Conservation (phyloP, 2,888 invertebrate genomes). For the Plebejus anna region DNA sequence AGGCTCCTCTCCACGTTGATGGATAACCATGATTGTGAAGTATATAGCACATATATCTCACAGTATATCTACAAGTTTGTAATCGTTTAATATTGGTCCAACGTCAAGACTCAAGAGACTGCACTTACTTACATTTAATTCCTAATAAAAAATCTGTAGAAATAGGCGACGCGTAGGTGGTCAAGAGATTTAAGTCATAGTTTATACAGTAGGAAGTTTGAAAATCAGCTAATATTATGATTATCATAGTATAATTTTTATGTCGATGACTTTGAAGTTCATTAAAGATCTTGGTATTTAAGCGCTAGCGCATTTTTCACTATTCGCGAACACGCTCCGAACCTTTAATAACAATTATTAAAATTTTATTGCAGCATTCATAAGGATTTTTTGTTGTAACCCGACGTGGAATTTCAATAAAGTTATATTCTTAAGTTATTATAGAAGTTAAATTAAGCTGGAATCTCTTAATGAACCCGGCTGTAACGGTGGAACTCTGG, state of each 20-base stretch:
- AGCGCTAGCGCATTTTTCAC: neutral
- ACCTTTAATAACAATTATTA: neutral
- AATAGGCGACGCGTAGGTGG: too few species aligned
- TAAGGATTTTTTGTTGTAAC: neutral
- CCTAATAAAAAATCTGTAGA: too few species aligned
- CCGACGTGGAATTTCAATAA: constrained; percentile 10
- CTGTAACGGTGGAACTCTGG: constrained; percentile 2
- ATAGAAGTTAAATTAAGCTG: constrained; percentile 9
- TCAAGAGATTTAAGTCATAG: too few species aligned
- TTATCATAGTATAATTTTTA: neutral
- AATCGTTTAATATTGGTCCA: too few species aligned
- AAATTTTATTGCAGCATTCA: neutral
- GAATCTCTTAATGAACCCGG: constrained; percentile 14
- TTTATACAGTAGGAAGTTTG: too few species aligned
- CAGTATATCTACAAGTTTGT: too few species aligned
- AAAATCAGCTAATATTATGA: too few species aligned
- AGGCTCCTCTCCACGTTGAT: neutral
- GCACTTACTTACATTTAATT: too few species aligned
- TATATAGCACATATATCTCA: too few species aligned
- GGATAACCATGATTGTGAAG: neutral
- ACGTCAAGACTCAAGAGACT: too few species aligned
- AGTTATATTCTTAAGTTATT: constrained; percentile 19
- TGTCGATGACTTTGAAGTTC: neutral
- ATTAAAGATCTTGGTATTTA: neutral
- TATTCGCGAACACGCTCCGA: neutral